These are phyloP conservation scores for Ichneumon xanthorius DNA, from an alignment of 2,888 invertebrate genomes.

Conservation along the genomic window DNA sequence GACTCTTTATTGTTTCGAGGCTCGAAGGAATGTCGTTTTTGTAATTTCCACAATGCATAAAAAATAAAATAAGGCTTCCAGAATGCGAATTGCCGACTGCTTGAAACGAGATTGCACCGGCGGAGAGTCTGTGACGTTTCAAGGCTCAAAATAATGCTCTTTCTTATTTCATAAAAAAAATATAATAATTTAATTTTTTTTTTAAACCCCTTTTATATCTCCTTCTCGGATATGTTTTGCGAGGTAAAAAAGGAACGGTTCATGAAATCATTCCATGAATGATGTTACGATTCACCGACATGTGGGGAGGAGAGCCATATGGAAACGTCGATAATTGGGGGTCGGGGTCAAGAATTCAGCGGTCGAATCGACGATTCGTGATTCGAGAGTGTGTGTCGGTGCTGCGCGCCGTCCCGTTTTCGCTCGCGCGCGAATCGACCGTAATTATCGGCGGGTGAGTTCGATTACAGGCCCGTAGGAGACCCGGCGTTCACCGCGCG, in stretches of 20 bases:
- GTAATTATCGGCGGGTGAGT: conserved; percentile 72
- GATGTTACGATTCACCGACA: conserved; percentile 29
- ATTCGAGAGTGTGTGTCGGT: conserved; percentile 35
- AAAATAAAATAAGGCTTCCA: neutral
- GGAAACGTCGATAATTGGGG: conserved; percentile 50
- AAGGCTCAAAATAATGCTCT: conserved; percentile 27
- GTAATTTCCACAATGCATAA: neutral
- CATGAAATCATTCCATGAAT: conserved; percentile 37
- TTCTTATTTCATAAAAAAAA: conserved; percentile 27
- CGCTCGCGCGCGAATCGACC: conserved; percentile 62
- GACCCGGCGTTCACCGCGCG: conserved; percentile 40
- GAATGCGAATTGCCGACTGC: conserved; percentile 28
- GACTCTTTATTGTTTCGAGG: no score
- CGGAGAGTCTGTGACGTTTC: conserved; percentile 32
- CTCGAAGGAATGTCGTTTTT: no score
- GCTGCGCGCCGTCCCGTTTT: conserved; percentile 57
- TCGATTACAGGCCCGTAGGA: conserved; percentile 69
- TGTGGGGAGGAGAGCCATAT: neutral
- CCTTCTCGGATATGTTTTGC: conserved; percentile 18
- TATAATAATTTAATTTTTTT: no score
- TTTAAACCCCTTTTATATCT: conserved; percentile 2
- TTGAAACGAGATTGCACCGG: conserved; percentile 25
- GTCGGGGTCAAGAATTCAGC: conserved; percentile 56
- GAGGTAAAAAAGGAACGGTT: conserved; percentile 10
- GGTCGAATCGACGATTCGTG: conserved; percentile 52